These are phyloP conservation scores for Daphoenositta chrysoptera DNA, from an alignment of 2,113 vertebrate species.

Conservation along the genomic window DNA sequence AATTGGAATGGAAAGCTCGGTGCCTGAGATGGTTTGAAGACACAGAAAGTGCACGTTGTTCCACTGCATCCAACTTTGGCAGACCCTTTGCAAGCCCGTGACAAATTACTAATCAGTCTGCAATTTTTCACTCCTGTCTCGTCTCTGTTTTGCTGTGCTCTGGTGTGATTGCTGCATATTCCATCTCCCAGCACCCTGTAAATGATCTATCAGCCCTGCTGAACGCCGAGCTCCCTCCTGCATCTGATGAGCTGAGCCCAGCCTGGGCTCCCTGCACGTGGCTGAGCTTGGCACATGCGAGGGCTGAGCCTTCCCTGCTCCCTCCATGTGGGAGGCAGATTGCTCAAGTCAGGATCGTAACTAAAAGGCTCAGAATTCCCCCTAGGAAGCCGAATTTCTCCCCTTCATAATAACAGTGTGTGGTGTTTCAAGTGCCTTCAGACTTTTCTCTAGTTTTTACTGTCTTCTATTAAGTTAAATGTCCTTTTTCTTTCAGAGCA, in stretches of 20 bases:
- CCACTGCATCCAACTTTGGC: neutral
- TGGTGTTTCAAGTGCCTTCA: neutral
- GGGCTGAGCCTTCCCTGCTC: neutral
- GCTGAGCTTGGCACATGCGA: rapidly evolving
- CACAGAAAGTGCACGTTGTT: neutral
- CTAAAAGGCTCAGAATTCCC: neutral
- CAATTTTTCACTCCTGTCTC: neutral
- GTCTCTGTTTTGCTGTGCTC: neutral
- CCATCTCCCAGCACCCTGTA: neutral
- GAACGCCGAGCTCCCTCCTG: neutral
- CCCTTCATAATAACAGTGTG: neutral
- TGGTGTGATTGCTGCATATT: neutral
- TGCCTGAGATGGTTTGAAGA: neutral
- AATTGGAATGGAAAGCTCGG: neutral
- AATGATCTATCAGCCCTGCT: neutral
- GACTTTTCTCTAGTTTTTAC: neutral
- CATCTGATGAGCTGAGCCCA: neutral
- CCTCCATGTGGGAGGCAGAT: neutral
- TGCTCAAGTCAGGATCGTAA: neutral
- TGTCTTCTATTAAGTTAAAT: neutral
- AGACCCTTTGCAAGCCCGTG: neutral
- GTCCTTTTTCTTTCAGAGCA: neutral
- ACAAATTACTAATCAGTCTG: neutral
- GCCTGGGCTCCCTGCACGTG: neutral
- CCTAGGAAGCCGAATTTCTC: neutral